Percentiles rank a stretch among this genome's conserved stretches.
Evolutionary conservation across 2,797 vertebrate genomes (phyloP).

Genomic region (Cryptoprocta ferox): DNA sequence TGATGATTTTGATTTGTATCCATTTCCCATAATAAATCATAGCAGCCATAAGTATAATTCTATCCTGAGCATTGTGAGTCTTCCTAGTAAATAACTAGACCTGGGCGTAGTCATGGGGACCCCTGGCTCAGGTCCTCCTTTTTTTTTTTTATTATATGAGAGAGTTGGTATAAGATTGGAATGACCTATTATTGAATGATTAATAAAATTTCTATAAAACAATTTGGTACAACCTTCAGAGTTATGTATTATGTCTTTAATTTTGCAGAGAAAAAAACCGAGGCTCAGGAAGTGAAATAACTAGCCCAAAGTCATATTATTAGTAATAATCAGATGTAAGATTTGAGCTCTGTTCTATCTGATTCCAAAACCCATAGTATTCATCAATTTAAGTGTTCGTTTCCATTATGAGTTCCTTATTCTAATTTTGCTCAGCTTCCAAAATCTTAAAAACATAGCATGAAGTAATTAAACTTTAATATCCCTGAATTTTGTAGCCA

Average conservation of each 20-base stretch:
- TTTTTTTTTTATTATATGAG: neutral
- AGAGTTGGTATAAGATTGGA: neutral
- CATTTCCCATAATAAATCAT: neutral
- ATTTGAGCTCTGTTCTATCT: neutral
- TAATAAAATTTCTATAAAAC: neutral
- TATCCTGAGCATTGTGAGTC: neutral
- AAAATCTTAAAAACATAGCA: neutral
- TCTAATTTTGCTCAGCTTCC: conserved; percentile 29
- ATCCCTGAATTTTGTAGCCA: neutral
- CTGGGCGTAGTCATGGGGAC: neutral
- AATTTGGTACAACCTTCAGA: neutral
- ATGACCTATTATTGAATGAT: neutral
- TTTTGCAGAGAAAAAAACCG: neutral
- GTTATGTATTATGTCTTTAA: neutral
- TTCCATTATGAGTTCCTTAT: neutral
- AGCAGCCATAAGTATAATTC: neutral
- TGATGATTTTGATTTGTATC: neutral
- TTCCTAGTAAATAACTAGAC: neutral
- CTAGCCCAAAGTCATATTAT: neutral
- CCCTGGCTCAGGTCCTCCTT: neutral
- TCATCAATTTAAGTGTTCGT: neutral
- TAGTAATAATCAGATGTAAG: neutral
- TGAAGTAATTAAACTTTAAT: conserved; percentile 31
- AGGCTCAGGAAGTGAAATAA: neutral
- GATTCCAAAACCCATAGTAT: neutral